Percentiles rank a stretch among this genome's conserved stretches.
phyloP scores from a whole-genome alignment of 1,140 invertebrate species.

The Pachyrhynchus sulphureomaculatus region DNA sequence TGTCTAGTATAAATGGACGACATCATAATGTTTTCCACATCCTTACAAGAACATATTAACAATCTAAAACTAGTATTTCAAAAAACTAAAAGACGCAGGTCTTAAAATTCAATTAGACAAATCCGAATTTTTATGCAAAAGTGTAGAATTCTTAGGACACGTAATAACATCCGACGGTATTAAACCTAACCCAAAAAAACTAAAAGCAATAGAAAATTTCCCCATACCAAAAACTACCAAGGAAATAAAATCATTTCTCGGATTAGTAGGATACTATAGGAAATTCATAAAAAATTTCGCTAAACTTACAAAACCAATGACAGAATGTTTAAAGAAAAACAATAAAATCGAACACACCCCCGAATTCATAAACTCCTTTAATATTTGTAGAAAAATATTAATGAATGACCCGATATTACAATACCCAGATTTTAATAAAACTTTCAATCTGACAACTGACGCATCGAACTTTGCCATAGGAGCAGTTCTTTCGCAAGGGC shows the following conservation, averaged over 20 bases:
- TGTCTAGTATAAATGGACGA: slow-evolving; percentile 49
- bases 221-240: slow-evolving; percentile 45
- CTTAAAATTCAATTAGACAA: slow-evolving; percentile 37
- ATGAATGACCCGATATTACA: slow-evolving; percentile 26
- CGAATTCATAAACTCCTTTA: slow-evolving; percentile 19
- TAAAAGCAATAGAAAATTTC: slow-evolving; percentile 27
- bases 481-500: too few species aligned
- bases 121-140: slow-evolving; percentile 34
- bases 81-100: slow-evolving; percentile 20
- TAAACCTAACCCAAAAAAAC: slow-evolving; percentile 17
- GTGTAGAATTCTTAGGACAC: slow-evolving; percentile 34
- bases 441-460: slow-evolving; percentile 11
- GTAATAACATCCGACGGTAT: slow-evolving; percentile 10
- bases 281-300: slow-evolving; percentile 37
- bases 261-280: slow-evolving; percentile 30
- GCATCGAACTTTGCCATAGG: slow-evolving; percentile 24
- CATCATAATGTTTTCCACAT: slow-evolving; percentile 41
- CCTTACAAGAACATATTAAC: slow-evolving; percentile 44
- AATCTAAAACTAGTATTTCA: slow-evolving; percentile 43
- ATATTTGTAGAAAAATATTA: slow-evolving; percentile 27
- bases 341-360: slow-evolving; percentile 9
- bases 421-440: slow-evolving; percentile 15
- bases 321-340: slow-evolving; percentile 39
- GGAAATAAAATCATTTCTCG: slow-evolving; percentile 31
- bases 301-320: slow-evolving; percentile 43